A percentile compares a stretch with the other conserved stretches of the same genome.
Evolutionary conservation across 1,140 invertebrate genomes (phyloP).

Genomic region (Cataglyphis hispanica): DNA sequence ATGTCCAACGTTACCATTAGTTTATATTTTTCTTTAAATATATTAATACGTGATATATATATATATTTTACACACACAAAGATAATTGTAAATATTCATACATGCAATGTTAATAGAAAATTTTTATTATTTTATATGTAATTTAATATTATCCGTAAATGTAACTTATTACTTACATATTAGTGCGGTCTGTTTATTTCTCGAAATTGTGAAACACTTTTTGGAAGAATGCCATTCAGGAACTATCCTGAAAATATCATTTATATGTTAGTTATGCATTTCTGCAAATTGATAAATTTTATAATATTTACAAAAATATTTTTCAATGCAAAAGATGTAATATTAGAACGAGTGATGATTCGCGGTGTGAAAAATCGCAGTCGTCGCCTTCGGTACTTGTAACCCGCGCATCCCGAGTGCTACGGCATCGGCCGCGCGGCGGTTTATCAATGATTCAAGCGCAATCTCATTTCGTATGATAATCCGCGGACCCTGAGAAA

Average conservation of each 20-base stretch:
- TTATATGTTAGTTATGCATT: not conserved
- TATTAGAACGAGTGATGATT: constrained; percentile 24
- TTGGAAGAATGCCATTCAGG: not conserved
- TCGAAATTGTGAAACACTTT: not conserved
- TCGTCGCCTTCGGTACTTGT: constrained; percentile 50
- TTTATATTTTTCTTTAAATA: not conserved
- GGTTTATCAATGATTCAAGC: constrained; percentile 80
- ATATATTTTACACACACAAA: not conserved
- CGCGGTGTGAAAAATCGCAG: constrained; percentile 73
- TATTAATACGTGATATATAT: not conserved
- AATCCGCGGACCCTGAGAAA: constrained; percentile 80
- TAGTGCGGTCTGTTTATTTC: not conserved
- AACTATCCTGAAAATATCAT: not conserved
- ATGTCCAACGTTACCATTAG: too few species aligned
- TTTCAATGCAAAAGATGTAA: not conserved
- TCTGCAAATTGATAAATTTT: not conserved
- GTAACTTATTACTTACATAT: not conserved
- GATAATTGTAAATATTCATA: not conserved
- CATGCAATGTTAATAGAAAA: not conserved
- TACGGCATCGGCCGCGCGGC: constrained; percentile 48
- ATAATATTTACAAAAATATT: not conserved
- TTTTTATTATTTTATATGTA: not conserved
- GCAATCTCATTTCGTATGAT: constrained; percentile 84
- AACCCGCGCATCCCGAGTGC: constrained; percentile 19
- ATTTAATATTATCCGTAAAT: not conserved